Percentiles rank a stretch among this genome's conserved stretches.
These are phyloP conservation scores for Diarsia rubi DNA, from an alignment of 2,888 invertebrate genomes.

Conservation along the genomic window DNA sequence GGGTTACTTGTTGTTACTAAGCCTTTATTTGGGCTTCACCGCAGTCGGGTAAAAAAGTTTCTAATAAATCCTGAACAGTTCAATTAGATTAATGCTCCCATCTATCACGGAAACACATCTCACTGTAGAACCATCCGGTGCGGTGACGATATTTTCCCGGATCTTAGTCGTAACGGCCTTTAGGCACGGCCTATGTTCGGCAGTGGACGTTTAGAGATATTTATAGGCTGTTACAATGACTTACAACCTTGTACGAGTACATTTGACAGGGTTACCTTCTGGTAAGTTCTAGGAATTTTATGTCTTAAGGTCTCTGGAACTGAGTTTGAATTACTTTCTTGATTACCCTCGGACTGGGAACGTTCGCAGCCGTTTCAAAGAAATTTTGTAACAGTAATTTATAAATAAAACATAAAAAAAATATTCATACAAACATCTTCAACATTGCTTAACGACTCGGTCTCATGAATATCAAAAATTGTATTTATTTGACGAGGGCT, in stretches of 20 bases:
- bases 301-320: not conserved
- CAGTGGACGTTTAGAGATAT: slow-evolving; percentile 46
- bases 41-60: not conserved
- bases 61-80: not conserved
- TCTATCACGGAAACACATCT: slow-evolving; percentile 31
- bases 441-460: too few species aligned
- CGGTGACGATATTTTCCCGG: slow-evolving; percentile 49
- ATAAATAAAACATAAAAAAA: too few species aligned
- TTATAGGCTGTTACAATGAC: slow-evolving; percentile 60
- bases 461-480: too few species aligned
- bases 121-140: slow-evolving; percentile 1
- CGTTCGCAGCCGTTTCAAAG: too few species aligned
- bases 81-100: slow-evolving; percentile 24
- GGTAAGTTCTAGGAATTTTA: not conserved
- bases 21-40: too few species aligned
- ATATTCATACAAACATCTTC: too few species aligned
- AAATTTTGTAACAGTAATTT: not conserved
- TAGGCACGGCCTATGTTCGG: slow-evolving; percentile 40
- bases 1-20: too few species aligned
- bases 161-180: slow-evolving; percentile 36
- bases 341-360: too few species aligned
- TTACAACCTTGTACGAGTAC: slow-evolving; percentile 16
- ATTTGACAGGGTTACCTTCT: slow-evolving; percentile 27
- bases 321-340: not conserved
- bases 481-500: too few species aligned